Evolutionary conservation across 2,113 vertebrate species (phyloP), one percentile per base, ranked within the genome.

Genomic region (Tachysurus fulvidraco): DNA sequence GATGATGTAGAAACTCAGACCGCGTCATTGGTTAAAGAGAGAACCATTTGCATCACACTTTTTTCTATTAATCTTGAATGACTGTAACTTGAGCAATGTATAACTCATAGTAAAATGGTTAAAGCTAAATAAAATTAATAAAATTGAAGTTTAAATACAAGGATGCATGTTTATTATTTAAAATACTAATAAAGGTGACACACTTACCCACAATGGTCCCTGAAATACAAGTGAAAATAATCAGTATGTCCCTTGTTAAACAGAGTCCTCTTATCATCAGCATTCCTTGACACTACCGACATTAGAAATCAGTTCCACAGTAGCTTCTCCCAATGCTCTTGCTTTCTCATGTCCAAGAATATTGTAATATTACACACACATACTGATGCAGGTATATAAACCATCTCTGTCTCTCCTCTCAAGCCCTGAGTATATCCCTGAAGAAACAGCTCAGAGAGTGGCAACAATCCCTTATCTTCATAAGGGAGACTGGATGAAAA

Each of bases 401-500:
- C 19, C 84, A 30, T 64, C 74, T 23, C 57, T 87, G 41, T 57
- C 65, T 84, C 60, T 83, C 36, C 67, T 55, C 81, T 69, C 46
- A 81, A 69, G 79, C 60, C 77, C 57, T 28, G 79, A 80, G 52
- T 9, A 83, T 62, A 73, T 67, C 71, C 65, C 74, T 81, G 65
- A 88, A 78, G 60, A 46, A 55, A 69, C 62, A 52, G 80, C 84
- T 54, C 41, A 3, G 12, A 67, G 77, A 50, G 65, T 81, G 62
- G 86, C 46, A 89, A 25, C 46, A 5, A 65, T 60, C 69, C 30
- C 59, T 87, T 77, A 78, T 87, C 79, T 83, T 76, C 17, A 9
- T 77, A 76, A 83, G 59, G 41, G 23, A 77, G 74, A 84, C 73
- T 78, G 65, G 81, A 91, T 91, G 85, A 88, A 89, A 86, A 88